phyloP scores from a whole-genome alignment of 2,797 vertebrate genomes.

The Brachyalestes nurse region DNA sequence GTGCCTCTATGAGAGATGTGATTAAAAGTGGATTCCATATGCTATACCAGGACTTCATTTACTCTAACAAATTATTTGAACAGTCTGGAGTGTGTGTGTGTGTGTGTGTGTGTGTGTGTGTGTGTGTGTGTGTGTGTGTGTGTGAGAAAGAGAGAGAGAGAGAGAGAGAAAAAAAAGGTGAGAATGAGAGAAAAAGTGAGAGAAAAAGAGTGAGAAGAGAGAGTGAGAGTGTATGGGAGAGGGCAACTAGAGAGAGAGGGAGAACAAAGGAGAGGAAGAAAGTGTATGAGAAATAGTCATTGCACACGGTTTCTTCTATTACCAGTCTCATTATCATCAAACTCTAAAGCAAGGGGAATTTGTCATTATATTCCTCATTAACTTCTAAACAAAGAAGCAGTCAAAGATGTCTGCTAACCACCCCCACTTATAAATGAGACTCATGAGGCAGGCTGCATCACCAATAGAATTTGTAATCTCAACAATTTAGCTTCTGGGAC shows the following conservation, averaged over 20 bases:
- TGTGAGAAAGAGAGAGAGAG: background rate
- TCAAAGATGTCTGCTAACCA: conserved; percentile 37
- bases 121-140: background rate
- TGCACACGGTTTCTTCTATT: conserved; percentile 34
- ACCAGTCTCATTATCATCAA: conserved; percentile 53
- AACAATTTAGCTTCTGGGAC: background rate
- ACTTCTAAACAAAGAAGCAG: conserved; percentile 50
- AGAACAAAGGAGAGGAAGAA: background rate
- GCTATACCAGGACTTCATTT: conserved; percentile 34
- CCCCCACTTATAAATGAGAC: conserved; percentile 27
- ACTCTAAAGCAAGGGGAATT: conserved; percentile 49
- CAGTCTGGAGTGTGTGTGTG: too few species aligned
- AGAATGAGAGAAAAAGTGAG: background rate
- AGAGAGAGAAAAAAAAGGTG: too few species aligned
- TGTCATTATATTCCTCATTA: conserved; percentile 58
- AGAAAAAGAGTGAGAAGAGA: too few species aligned
- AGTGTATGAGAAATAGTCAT: conserved; percentile 36
- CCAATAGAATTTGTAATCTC: conserved; percentile 26
- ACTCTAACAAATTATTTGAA: conserved; percentile 32
- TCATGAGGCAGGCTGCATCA: background rate
- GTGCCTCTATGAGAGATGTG: conserved; percentile 20
- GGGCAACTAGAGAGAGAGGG: background rate
- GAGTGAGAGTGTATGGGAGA: background rate
- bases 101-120: background rate
- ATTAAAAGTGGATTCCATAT: conserved; percentile 35